phyloP scores from a whole-genome alignment of 2,888 invertebrate species.

The Branchellion lobata region DNA sequence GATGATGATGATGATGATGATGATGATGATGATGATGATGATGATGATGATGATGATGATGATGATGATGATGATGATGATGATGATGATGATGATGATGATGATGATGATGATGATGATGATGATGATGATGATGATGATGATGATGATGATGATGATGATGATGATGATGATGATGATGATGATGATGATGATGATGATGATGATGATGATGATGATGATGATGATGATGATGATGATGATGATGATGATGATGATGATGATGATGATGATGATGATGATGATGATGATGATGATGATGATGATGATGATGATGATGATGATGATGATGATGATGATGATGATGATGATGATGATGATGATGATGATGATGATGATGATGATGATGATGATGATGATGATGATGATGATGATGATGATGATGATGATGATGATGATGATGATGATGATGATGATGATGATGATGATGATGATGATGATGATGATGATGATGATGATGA shows the following conservation, averaged over 20 bases:
- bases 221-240: conserved; percentile 36
- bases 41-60: conserved; percentile 37
- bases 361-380: conserved; percentile 36
- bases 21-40: conserved; percentile 37
- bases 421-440: conserved; percentile 37
- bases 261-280: conserved; percentile 37
- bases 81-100: conserved; percentile 35
- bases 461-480: conserved; percentile 36
- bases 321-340: conserved; percentile 35
- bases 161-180: conserved; percentile 37
- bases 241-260: conserved; percentile 36
- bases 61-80: conserved; percentile 37
- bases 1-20: conserved; percentile 36
- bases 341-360: conserved; percentile 36
- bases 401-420: conserved; percentile 37
- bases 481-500: conserved; percentile 36
- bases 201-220: conserved; percentile 35
- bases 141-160: conserved; percentile 37
- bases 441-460: conserved; percentile 35
- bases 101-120: conserved; percentile 36
- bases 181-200: conserved; percentile 37
- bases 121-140: conserved; percentile 36
- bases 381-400: conserved; percentile 37
- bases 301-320: conserved; percentile 37
- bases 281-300: conserved; percentile 37